These are phyloP conservation scores for Gymnothorax javanicus DNA, from an alignment of 2,797 vertebrate genomes.

Conservation along the genomic window DNA sequence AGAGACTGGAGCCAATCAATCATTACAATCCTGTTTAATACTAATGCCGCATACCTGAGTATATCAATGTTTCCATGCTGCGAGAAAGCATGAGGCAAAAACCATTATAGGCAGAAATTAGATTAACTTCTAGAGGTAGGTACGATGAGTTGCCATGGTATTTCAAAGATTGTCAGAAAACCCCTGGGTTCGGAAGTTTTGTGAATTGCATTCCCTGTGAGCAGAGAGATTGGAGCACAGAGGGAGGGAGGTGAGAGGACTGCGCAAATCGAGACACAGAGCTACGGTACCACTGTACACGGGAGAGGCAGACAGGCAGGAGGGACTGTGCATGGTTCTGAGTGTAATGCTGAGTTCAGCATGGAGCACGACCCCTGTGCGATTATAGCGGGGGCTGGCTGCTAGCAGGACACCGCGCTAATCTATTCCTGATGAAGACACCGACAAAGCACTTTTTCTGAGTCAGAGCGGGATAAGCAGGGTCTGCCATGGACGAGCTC, in stretches of 20 bases:
- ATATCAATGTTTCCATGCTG: background rate
- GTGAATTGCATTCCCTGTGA: background rate
- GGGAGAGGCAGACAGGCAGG: background rate
- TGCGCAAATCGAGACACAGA: background rate
- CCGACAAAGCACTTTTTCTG: background rate
- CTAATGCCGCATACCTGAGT: too few relatives aligned
- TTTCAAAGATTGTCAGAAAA: background rate
- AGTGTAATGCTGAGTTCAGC: background rate
- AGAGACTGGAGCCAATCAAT: background rate
- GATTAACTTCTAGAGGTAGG: background rate
- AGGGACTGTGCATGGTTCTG: background rate
- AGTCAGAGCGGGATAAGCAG: background rate
- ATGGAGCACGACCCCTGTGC: background rate
- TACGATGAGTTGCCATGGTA: background rate
- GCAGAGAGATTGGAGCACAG: background rate
- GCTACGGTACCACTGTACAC: background rate
- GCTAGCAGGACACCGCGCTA: slow-evolving; percentile 8
- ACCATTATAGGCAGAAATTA: background rate
- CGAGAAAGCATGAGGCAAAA: background rate
- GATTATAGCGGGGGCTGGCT: background rate
- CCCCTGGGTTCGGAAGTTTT: background rate
- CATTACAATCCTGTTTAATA: too few relatives aligned
- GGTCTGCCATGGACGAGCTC: background rate
- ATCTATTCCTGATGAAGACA: background rate
- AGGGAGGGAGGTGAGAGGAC: background rate